phyloP scores from a whole-genome alignment of 1,140 invertebrate genomes.

The Metaphire vulgaris region DNA sequence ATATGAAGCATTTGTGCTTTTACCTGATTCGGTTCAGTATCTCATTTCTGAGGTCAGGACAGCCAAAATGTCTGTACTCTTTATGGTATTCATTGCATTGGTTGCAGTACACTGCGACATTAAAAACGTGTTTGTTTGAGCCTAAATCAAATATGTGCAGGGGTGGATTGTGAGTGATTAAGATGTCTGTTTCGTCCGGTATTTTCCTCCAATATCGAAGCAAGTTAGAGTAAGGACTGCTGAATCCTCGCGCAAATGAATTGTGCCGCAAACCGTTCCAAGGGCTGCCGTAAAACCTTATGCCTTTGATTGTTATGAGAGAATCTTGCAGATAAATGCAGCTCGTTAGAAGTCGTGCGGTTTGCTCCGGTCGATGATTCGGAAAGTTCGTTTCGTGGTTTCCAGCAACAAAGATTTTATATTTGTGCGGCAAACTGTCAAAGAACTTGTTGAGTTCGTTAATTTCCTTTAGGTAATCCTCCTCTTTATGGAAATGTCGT shows the following conservation, averaged over 20 bases:
- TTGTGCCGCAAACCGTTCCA: slow-evolving; percentile 33
- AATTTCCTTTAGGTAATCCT: slow-evolving; percentile 2
- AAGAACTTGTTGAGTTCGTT: slow-evolving; percentile 34
- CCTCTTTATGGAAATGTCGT: neutral
- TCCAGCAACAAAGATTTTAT: slow-evolving; percentile 38
- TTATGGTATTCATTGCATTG: neutral
- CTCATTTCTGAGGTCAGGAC: neutral
- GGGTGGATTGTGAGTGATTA: slow-evolving; percentile 38
- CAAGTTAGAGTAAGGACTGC: slow-evolving; percentile 21
- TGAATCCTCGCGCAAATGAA: slow-evolving; percentile 34
- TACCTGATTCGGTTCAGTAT: neutral
- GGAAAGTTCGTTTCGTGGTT: slow-evolving; percentile 36
- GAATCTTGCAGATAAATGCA: slow-evolving; percentile 36
- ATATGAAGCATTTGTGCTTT: too few relatives aligned
- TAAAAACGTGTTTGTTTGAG: neutral
- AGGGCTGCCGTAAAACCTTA: slow-evolving; percentile 38
- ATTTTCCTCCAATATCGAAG: slow-evolving; percentile 33
- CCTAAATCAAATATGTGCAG: slow-evolving; percentile 32
- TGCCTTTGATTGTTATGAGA: slow-evolving; percentile 30
- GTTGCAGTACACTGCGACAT: neutral
- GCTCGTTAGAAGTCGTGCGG: slow-evolving; percentile 30
- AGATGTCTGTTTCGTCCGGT: slow-evolving; percentile 34
- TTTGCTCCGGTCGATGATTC: slow-evolving; percentile 16
- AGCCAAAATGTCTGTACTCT: neutral
- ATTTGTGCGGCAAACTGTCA: slow-evolving; percentile 34